These are phyloP conservation scores for Mastomys coucha DNA, from an alignment of 2,113 vertebrate species.

Conservation along the genomic window DNA sequence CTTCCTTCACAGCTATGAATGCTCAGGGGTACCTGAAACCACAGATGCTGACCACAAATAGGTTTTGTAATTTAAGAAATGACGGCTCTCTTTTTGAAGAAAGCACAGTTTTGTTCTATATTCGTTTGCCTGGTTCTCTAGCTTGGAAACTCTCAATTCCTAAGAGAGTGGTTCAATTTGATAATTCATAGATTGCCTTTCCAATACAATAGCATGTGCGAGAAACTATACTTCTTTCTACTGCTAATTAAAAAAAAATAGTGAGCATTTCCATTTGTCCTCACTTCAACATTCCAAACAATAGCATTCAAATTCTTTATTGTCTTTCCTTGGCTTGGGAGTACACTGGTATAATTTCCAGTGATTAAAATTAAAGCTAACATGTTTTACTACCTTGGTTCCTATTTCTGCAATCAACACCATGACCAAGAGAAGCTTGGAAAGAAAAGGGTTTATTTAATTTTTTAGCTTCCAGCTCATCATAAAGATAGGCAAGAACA, in stretches of 20 bases:
- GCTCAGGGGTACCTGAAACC: background rate
- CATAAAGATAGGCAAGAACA: background rate
- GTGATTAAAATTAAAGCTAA: constrained; percentile 53
- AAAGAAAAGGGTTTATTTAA: background rate
- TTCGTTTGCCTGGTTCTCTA: background rate
- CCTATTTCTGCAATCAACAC: background rate
- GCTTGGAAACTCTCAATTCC: background rate
- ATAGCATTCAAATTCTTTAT: background rate
- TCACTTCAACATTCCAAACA: background rate
- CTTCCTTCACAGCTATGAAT: background rate
- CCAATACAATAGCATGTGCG: constrained; percentile 31
- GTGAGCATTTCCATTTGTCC: background rate
- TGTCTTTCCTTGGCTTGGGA: constrained; percentile 36
- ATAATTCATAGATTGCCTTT: constrained; percentile 40
- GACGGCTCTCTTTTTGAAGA: background rate
- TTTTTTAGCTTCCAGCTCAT: background rate
- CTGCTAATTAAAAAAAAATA: background rate
- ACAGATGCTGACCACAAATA: background rate
- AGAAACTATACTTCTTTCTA: constrained; percentile 49
- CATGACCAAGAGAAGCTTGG: background rate
- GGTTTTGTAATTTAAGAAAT: constrained; percentile 5
- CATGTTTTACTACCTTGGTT: background rate
- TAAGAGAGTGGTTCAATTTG: background rate
- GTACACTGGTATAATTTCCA: constrained; percentile 54
- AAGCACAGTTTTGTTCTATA: background rate